Evolutionary conservation across 2,797 vertebrate genomes (phyloP).

Genomic region (Hipposideros larvatus): DNA sequence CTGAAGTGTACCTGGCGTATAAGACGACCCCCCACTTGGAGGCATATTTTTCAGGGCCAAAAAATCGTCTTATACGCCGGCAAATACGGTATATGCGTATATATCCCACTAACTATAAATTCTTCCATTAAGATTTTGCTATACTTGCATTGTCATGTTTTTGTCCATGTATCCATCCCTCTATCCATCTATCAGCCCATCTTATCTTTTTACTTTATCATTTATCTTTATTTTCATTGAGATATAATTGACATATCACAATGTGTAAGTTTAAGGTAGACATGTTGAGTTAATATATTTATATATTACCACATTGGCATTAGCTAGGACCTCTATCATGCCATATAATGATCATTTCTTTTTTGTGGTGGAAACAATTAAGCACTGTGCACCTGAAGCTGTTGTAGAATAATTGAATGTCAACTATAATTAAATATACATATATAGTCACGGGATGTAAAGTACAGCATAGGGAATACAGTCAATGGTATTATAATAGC

Average conservation of each 20-base stretch:
- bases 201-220: slow-evolving; percentile 3
- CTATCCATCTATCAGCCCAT: not conserved
- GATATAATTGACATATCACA: not conserved
- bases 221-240: not conserved
- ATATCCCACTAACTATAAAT: not conserved
- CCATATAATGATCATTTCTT: not conserved
- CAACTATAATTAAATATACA: too few species aligned
- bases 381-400: not conserved
- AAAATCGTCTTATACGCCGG: too few species aligned
- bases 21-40: too few species aligned
- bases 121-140: not conserved
- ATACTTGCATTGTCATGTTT: not conserved
- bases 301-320: not conserved
- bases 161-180: not conserved
- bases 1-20: too few species aligned
- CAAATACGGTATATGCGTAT: not conserved
- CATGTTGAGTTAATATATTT: not conserved
- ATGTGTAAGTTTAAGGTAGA: not conserved
- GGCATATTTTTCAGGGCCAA: too few species aligned
- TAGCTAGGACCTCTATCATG: not conserved
- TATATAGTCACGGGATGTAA: too few species aligned
- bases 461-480: too few species aligned
- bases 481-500: too few species aligned
- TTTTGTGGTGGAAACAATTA: not conserved
- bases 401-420: too few species aligned